Conservation (phyloP, 2,888 invertebrate species). For the Masnerella sp. region DNA sequence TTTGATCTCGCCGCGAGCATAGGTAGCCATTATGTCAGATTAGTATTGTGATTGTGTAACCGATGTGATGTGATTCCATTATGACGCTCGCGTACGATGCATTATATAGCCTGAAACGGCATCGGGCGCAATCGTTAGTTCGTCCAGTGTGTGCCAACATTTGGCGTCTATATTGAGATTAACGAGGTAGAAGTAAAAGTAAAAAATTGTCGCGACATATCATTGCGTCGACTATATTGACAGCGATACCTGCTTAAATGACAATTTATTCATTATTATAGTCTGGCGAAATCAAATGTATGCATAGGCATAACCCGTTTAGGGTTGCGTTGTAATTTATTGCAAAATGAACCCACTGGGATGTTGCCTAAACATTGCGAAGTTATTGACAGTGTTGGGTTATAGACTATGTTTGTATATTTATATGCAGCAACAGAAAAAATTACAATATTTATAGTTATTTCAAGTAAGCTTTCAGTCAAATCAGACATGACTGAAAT, state of each 20-base stretch:
- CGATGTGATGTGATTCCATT: conserved; percentile 77
- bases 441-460: too few relatives aligned
- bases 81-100: conserved; percentile 67
- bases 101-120: conserved; percentile 63
- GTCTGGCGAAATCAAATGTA: conserved; percentile 20
- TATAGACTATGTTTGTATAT: too few relatives aligned
- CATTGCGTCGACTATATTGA: conserved; percentile 41
- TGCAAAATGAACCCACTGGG: conserved; percentile 15
- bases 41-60: conserved; percentile 77
- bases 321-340: conserved; percentile 31
- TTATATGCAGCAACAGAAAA: too few relatives aligned
- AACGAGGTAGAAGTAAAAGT: conserved; percentile 56
- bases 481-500: too few relatives aligned
- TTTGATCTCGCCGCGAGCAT: conserved; percentile 62
- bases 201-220: conserved; percentile 56
- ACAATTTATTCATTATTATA: conserved; percentile 52
- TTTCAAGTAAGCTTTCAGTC: too few relatives aligned
- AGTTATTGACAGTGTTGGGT: too few relatives aligned
- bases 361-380: too few relatives aligned
- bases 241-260: conserved; percentile 50
- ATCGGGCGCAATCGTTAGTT: conserved; percentile 59
- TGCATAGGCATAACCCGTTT: conserved; percentile 1
- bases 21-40: conserved; percentile 74
- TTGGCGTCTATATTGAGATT: conserved; percentile 65
- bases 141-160: conserved; percentile 67